Conservation (phyloP, 2,888 invertebrate species). For the Unio delphinus region DNA sequence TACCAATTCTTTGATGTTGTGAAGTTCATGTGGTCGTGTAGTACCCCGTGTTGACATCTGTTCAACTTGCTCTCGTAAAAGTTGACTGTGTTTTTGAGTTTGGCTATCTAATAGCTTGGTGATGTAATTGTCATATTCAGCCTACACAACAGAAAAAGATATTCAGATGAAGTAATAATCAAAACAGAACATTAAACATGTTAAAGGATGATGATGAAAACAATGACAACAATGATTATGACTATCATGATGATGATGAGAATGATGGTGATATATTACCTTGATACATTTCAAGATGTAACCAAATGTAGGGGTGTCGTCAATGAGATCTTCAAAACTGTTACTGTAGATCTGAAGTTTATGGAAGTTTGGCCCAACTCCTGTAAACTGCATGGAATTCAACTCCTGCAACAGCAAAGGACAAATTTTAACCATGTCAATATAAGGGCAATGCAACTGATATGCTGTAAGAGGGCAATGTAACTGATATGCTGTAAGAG, state of each 20-base stretch:
- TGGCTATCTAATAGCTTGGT: conserved; percentile 62
- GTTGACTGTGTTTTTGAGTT: conserved; percentile 54
- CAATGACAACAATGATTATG: neutral
- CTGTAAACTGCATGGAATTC: conserved; percentile 50
- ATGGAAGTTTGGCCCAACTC: conserved; percentile 64
- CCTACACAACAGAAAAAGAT: conserved; percentile 32
- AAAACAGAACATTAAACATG: too few relatives aligned
- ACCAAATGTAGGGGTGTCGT: conserved; percentile 64
- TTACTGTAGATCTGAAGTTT: conserved; percentile 65
- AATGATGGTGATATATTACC: conserved; percentile 37
- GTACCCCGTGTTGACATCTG: conserved; percentile 60
- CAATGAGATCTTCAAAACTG: conserved; percentile 63
- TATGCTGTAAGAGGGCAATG: too few relatives aligned
- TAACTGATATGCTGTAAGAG: too few relatives aligned
- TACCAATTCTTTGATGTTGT: conserved; percentile 49
- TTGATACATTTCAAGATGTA: conserved; percentile 65
- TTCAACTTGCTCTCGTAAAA: conserved; percentile 62
- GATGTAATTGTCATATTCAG: conserved; percentile 69
- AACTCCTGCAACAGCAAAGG: conserved; percentile 50
- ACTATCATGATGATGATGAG: neutral
- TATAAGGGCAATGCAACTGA: neutral
- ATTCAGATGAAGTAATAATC: too few relatives aligned
- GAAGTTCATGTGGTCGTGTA: conserved; percentile 55
- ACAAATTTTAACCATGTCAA: neutral
- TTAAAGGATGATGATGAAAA: neutral